Conservation (phyloP, 2,113 vertebrate species). For the Alethe castanea region DNA sequence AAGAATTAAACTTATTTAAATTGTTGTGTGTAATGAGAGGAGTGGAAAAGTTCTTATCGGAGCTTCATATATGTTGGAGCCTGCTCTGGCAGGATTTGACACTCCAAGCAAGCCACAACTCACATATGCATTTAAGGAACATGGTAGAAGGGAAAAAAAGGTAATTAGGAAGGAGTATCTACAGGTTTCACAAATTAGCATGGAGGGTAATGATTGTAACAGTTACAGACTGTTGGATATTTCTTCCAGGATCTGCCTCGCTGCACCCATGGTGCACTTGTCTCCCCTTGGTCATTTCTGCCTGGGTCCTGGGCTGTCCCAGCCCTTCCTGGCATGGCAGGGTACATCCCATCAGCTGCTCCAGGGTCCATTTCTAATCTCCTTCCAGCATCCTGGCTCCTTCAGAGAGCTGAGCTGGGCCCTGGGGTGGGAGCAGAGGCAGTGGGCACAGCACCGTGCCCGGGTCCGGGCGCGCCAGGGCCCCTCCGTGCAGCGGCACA, state of each 20-base stretch:
- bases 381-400: neutral
- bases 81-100: neutral
- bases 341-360: neutral
- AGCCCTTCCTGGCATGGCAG: neutral
- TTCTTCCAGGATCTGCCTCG: neutral
- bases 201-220: neutral
- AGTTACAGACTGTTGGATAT: neutral
- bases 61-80: neutral
- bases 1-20: neutral
- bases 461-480: rapidly evolving
- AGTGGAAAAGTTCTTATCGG: neutral
- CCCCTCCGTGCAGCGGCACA: rapidly evolving
- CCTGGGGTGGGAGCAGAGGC: neutral
- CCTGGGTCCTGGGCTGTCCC: neutral
- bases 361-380: neutral
- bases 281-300: neutral
- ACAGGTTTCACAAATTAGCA: neutral
- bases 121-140: neutral
- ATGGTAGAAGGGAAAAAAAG: neutral
- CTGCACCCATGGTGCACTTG: neutral
- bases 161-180: neutral
- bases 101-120: neutral
- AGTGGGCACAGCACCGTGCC: neutral
- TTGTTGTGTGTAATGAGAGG: neutral
- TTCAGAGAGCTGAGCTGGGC: neutral